phyloP scores from a whole-genome alignment of 23 tunicate species.

The Botrylloides violaceus region DNA sequence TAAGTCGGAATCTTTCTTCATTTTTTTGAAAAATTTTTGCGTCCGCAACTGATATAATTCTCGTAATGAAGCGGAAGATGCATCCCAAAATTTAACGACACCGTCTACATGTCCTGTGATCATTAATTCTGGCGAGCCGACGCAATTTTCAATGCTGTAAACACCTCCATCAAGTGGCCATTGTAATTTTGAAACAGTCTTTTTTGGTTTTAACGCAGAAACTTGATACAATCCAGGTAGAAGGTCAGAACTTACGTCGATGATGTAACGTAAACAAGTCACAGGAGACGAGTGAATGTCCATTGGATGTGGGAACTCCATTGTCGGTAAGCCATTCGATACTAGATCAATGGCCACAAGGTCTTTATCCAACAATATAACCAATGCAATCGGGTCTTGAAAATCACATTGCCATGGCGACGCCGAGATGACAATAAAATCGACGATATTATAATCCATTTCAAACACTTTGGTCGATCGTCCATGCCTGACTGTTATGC shows the following conservation, averaged over 20 bases:
- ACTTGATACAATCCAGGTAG: slow-evolving; percentile 35
- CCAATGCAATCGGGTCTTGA: slow-evolving; percentile 73
- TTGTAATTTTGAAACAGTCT: not conserved
- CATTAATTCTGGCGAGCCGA: slow-evolving; percentile 45
- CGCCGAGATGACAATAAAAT: slow-evolving; percentile 31
- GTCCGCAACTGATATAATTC: slow-evolving; percentile 65
- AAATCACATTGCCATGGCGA: slow-evolving; percentile 65
- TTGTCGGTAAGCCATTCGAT: slow-evolving; percentile 57
- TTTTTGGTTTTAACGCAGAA: slow-evolving; percentile 22
- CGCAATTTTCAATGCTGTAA: slow-evolving; percentile 25
- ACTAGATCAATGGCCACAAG: slow-evolving; percentile 68
- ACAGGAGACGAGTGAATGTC: slow-evolving; percentile 88
- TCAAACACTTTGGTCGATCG: slow-evolving; percentile 51
- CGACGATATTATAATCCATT: slow-evolving; percentile 72
- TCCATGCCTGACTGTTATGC: slow-evolving; percentile 71
- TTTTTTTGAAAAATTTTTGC: slow-evolving; percentile 43
- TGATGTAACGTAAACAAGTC: slow-evolving; percentile 51
- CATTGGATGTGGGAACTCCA: slow-evolving; percentile 52
- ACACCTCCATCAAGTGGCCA: slow-evolving; percentile 84
- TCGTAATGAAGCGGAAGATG: slow-evolving; percentile 45
- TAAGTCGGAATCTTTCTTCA: not conserved
- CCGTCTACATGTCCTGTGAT: slow-evolving; percentile 90
- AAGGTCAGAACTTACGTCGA: slow-evolving; percentile 39
- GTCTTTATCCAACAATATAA: slow-evolving; percentile 55
- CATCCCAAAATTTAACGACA: slow-evolving; percentile 83